These are phyloP conservation scores for Parambassis ranga DNA, from an alignment of 2,797 vertebrate species.

Conservation along the genomic window DNA sequence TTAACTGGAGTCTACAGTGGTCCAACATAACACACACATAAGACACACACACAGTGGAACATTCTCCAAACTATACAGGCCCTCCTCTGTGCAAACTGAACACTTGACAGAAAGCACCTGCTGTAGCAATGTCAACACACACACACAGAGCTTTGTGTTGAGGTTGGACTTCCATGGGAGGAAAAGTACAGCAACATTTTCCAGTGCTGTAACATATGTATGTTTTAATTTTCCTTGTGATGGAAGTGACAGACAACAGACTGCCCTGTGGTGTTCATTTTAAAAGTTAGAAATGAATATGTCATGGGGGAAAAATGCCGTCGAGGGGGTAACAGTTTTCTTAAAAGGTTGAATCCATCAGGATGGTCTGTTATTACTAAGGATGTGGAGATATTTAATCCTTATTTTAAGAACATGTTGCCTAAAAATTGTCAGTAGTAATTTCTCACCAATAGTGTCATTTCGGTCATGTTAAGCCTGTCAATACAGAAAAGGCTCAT, in stretches of 20 bases:
- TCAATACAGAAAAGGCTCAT: no score
- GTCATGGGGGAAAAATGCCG: slow-evolving; percentile 8
- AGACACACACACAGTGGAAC: slow-evolving; percentile 10
- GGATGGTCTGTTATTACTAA: not conserved
- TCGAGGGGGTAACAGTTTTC: no score
- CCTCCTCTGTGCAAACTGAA: slow-evolving; percentile 44
- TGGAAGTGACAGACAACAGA: slow-evolving; percentile 13
- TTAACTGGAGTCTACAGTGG: not conserved
- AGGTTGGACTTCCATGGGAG: slow-evolving; percentile 26
- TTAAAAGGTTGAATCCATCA: no score
- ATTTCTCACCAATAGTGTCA: no score
- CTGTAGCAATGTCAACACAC: slow-evolving; percentile 26
- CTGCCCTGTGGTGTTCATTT: not conserved
- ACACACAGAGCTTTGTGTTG: slow-evolving; percentile 19
- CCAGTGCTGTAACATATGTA: slow-evolving; percentile 34
- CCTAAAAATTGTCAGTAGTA: no score
- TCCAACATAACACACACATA: not conserved
- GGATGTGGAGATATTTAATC: no score
- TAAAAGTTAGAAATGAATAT: not conserved
- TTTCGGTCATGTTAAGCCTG: no score
- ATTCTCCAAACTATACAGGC: slow-evolving; percentile 31
- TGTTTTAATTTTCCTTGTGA: not conserved
- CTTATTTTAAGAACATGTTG: no score
- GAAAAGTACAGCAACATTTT: slow-evolving; percentile 56
- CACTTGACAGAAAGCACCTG: slow-evolving; percentile 68